Percentiles rank a stretch among this genome's conserved stretches.
These are phyloP conservation scores for Neodiprion virginianus DNA, from an alignment of 1,140 invertebrate genomes.

Conservation along the genomic window DNA sequence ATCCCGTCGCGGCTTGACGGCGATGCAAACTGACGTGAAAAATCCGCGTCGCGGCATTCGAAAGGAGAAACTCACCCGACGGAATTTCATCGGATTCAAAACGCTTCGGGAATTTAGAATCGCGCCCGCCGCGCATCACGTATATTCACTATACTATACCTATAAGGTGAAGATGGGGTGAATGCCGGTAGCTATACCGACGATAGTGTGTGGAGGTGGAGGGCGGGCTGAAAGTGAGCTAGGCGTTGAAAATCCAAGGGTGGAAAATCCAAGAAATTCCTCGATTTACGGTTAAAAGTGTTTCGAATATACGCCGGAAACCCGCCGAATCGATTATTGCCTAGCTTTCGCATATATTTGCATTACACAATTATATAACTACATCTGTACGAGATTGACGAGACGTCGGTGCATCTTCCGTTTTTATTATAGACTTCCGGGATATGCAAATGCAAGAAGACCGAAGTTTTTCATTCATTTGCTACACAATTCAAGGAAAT, in stretches of 20 bases:
- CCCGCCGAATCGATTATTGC: not conserved
- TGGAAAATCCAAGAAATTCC: conserved; percentile 5
- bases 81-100: conserved; percentile 7
- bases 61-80: not conserved
- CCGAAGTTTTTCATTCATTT: too few species aligned
- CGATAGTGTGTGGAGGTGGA: too few species aligned
- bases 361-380: too few species aligned
- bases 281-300: not conserved
- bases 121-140: not conserved
- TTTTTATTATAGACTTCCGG: too few species aligned
- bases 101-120: not conserved
- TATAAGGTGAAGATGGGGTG: not conserved
- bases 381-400: too few species aligned
- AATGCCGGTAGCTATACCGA: too few species aligned
- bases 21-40: not conserved
- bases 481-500: too few species aligned
- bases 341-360: not conserved
- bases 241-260: not conserved
- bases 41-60: not conserved
- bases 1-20: not conserved
- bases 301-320: not conserved
- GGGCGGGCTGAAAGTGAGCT: too few species aligned
- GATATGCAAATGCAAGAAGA: too few species aligned
- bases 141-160: not conserved
- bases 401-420: too few species aligned